phyloP scores from a whole-genome alignment of 2,888 invertebrate genomes.

The Venustoraphidia nigricollis region DNA sequence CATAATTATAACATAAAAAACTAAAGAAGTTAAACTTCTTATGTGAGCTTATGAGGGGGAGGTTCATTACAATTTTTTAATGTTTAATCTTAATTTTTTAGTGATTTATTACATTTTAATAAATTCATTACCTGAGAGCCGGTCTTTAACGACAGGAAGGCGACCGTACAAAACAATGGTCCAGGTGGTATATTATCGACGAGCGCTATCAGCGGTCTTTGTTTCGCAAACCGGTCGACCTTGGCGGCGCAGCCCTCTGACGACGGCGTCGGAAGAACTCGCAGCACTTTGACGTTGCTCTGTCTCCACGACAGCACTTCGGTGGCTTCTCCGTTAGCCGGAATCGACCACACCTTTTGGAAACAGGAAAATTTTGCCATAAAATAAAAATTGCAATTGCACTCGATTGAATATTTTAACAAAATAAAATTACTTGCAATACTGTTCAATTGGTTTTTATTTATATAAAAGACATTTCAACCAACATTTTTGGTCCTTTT shows the following conservation, averaged over 20 bases:
- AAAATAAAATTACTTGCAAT: too few species aligned
- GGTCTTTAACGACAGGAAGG: slow-evolving; percentile 69
- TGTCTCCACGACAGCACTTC: slow-evolving; percentile 92
- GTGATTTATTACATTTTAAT: not conserved
- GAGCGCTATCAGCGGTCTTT: slow-evolving; percentile 78
- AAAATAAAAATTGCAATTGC: too few species aligned
- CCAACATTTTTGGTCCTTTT: too few species aligned
- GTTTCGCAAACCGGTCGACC: slow-evolving; percentile 57
- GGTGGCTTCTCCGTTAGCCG: slow-evolving; percentile 82
- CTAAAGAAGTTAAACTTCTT: too few species aligned
- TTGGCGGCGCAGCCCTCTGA: slow-evolving; percentile 28
- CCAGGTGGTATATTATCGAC: slow-evolving; percentile 74
- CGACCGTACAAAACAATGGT: slow-evolving; percentile 63
- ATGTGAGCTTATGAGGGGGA: too few species aligned
- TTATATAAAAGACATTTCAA: too few species aligned
- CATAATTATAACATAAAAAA: too few species aligned
- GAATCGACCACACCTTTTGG: slow-evolving; percentile 65
- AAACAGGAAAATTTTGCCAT: too few species aligned
- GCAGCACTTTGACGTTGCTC: slow-evolving; percentile 67
- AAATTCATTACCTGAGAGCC: slow-evolving; percentile 48
- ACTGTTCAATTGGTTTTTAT: too few species aligned
- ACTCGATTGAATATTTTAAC: too few species aligned
- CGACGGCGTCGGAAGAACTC: slow-evolving; percentile 70
- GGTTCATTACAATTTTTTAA: too few species aligned
- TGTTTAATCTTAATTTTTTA: too few species aligned